phyloP scores from a whole-genome alignment of 2,797 vertebrate species.

The Hafferia zeledoni region DNA sequence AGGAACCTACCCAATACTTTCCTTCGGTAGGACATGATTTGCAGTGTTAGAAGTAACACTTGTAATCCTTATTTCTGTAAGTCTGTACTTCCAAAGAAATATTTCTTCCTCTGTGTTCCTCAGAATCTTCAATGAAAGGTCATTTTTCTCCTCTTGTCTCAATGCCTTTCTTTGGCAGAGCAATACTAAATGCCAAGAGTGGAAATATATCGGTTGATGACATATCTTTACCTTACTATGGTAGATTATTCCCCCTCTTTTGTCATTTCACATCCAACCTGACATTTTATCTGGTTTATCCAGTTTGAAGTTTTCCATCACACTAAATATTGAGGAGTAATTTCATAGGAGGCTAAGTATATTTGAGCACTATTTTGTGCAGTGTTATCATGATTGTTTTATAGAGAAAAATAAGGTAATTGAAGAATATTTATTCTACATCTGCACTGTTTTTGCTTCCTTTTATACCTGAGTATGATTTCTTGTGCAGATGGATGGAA shows the following conservation, averaged over 20 bases:
- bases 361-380: neutral
- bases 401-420: neutral
- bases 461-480: neutral
- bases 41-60: neutral
- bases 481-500: neutral
- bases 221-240: fast-evolving
- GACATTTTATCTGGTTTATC: neutral
- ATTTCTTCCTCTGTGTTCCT: neutral
- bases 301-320: fast-evolving
- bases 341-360: neutral
- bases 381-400: neutral
- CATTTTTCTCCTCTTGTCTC: neutral
- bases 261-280: neutral
- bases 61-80: neutral
- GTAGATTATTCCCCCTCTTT: neutral
- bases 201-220: neutral
- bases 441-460: neutral
- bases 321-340: neutral
- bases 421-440: neutral
- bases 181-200: neutral
- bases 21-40: fast-evolving
- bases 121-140: neutral
- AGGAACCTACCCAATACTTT: neutral
- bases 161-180: neutral
- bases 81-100: neutral